Percentiles rank a stretch among this genome's conserved stretches.
Evolutionary conservation across 2,888 invertebrate genomes (phyloP).

Genomic region (Hypsopygia costalis): DNA sequence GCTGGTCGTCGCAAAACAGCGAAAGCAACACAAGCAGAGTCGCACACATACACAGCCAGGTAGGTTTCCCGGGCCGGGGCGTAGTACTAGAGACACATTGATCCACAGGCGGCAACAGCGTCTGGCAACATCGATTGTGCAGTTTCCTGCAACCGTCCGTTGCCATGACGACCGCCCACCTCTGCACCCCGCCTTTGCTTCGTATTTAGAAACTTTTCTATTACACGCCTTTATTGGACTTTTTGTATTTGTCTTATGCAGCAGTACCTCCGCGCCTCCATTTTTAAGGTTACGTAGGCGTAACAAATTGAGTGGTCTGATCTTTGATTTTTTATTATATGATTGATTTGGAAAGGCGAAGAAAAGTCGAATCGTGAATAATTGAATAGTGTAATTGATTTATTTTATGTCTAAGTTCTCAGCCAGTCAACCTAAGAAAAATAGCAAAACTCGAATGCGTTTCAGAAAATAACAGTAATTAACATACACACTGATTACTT

Average conservation of each 20-base stretch:
- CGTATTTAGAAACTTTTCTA: conserved; percentile 53
- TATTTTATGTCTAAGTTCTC: too few species aligned
- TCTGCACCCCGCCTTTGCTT: conserved; percentile 49
- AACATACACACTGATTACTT: too few species aligned
- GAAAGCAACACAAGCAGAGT: conserved; percentile 32
- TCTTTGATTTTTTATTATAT: too few species aligned
- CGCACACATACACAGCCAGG: conserved; percentile 45
- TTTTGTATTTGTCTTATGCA: conserved; percentile 27
- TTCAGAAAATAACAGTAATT: too few species aligned
- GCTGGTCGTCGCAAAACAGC: conserved; percentile 35
- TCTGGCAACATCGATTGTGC: conserved; percentile 80
- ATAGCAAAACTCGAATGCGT: too few species aligned
- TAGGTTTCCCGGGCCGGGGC: conserved; percentile 71
- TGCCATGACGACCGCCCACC: conserved; percentile 66
- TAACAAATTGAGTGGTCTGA: too few species aligned
- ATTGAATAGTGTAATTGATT: too few species aligned
- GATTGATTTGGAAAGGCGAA: too few species aligned
- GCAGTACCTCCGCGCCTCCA: conserved; percentile 12
- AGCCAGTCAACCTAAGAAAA: too few species aligned
- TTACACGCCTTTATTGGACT: conserved; percentile 50
- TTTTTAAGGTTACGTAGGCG: too few species aligned
- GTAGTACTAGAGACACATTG: conserved; percentile 81
- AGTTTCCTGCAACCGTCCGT: conserved; percentile 76
- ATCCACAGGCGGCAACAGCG: conserved; percentile 64
- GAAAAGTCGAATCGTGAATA: too few species aligned